These are phyloP conservation scores for Antheraea mylitta DNA, from an alignment of 1,140 invertebrate species.

Conservation along the genomic window DNA sequence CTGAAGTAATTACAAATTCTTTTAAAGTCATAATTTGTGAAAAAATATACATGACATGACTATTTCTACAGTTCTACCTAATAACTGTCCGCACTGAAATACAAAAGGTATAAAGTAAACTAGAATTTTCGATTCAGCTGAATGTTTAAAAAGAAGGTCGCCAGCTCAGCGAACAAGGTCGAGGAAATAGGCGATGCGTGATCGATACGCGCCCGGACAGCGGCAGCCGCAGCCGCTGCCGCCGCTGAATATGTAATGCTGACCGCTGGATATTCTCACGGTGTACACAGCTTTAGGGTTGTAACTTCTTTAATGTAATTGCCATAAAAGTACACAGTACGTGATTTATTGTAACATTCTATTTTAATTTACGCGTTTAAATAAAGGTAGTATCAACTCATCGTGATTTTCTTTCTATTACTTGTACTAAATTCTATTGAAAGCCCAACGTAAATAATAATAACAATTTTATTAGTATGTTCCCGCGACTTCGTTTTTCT, in stretches of 20 bases:
- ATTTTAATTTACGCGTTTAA: background rate
- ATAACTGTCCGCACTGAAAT: background rate
- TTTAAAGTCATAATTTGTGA: too few relatives aligned
- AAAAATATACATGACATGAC: too few relatives aligned
- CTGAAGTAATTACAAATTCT: too few relatives aligned
- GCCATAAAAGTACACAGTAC: background rate
- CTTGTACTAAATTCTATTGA: too few relatives aligned
- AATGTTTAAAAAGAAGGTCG: constrained; percentile 9
- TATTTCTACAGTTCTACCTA: too few relatives aligned
- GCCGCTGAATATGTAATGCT: constrained; percentile 30
- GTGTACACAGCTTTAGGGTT: background rate
- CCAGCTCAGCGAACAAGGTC: constrained; percentile 28
- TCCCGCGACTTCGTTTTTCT: too few relatives aligned
- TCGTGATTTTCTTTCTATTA: too few relatives aligned
- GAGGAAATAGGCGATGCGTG: constrained; percentile 37
- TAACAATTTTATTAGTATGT: too few relatives aligned
- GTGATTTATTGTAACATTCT: background rate
- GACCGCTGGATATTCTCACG: constrained; percentile 30
- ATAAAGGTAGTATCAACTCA: background rate
- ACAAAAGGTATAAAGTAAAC: background rate
- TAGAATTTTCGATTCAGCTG: constrained; percentile 1
- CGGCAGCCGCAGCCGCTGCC: background rate
- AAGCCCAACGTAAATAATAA: too few relatives aligned
- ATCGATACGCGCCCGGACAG: constrained; percentile 28
- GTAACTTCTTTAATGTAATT: background rate